Evolutionary conservation across 2,797 vertebrate species (phyloP), one percentile per base, ranked within the genome.

Genomic region (Halcyon chelicuti): DNA sequence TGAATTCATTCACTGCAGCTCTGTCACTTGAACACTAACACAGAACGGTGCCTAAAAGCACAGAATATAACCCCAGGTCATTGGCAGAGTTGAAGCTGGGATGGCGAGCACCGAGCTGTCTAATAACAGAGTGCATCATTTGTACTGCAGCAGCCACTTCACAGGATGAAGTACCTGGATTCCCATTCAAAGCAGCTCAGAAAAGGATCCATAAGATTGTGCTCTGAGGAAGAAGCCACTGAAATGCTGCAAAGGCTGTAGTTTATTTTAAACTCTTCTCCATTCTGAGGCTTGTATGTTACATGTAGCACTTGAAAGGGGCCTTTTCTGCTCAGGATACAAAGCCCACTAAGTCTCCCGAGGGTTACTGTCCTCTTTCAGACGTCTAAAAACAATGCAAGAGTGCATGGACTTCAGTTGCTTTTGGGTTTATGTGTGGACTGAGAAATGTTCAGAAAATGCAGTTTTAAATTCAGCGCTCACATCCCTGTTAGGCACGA

Each of bases 1-100:
- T 9, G 4, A 80, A 63, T 58, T 62, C 4, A 42, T 65, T 83
- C 70, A 33, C 0, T 23, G 40, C 0, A 0, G 26, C 12, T 71
- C 49, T 57, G 42, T 39, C 16, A 25, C 66, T 54, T 37, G 19
- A 37, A 84, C 31, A 31, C 21, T 13, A 35, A 49, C 4, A n/a
- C 10, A 52, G 31, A 61, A 65, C 14, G 29, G 46, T 33, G 49
- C 22, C 35, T 25, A 1, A 5, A 49, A 74, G 22, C 40, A 67
- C 25, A 60, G 26, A 57, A 5, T 14, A 26, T 2, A 55, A 33
- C 4, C 23, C n/a, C n/a, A 37, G 28, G 16, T 17, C 29, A 49
- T 28, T 31, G 28, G 31, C 49, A 68, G 62, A n/a, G 6, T 60
- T 47, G 7, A 47, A 2, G 14, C 19, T 28, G 46, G 21, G 10